Conservation (phyloP, 2,113 vertebrate species). For the Chloropsis hardwickii region DNA sequence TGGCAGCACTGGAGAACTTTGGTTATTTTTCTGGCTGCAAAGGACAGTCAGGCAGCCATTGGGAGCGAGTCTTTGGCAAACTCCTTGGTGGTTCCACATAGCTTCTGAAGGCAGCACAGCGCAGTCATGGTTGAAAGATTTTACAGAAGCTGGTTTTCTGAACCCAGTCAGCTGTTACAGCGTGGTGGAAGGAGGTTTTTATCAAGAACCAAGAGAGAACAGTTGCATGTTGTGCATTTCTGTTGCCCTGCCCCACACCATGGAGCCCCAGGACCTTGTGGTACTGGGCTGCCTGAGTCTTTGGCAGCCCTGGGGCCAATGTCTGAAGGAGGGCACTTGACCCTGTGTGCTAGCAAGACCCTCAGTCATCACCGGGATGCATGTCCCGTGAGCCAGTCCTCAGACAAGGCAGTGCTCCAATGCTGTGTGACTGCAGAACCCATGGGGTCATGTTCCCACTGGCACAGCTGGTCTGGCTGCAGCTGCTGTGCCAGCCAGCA, state of each 20-base stretch:
- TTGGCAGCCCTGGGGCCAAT: rapidly evolving
- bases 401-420: neutral
- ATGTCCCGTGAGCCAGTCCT: neutral
- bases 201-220: neutral
- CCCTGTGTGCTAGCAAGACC: neutral
- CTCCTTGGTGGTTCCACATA: neutral
- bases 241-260: rapidly evolving
- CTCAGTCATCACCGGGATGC: neutral
- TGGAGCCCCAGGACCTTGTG: neutral
- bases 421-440: neutral
- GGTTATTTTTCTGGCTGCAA: conserved; percentile 54
- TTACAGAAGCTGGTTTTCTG: conserved; percentile 7
- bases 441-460: neutral
- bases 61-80: conserved; percentile 50
- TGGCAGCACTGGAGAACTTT: conserved; percentile 48
- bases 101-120: neutral
- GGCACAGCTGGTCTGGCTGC: neutral
- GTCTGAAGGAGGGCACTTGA: neutral
- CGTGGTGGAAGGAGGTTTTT: neutral
- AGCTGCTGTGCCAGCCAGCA: rapidly evolving
- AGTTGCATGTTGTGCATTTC: neutral
- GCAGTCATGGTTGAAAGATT: neutral
- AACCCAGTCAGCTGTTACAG: neutral
- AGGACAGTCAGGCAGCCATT: neutral
- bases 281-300: neutral